Conservation (phyloP, 2,888 invertebrate species). For the Heteropelma amictum region DNA sequence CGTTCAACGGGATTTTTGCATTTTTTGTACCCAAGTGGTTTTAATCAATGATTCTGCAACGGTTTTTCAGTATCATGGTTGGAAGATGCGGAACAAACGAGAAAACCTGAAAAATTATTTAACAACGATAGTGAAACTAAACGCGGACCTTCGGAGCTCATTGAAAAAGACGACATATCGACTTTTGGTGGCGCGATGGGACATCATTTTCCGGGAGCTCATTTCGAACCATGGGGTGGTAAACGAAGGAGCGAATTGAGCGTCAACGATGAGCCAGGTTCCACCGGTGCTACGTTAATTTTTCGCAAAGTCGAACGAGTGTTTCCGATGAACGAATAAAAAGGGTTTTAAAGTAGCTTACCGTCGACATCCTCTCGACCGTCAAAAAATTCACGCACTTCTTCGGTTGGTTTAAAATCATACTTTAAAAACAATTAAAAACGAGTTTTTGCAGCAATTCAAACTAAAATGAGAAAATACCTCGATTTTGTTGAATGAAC, state of each 20-base stretch:
- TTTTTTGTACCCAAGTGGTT: neutral
- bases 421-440: no score
- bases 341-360: neutral
- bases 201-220: slow-evolving; percentile 25
- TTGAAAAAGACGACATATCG: slow-evolving; percentile 8
- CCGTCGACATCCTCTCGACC: no score
- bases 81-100: neutral
- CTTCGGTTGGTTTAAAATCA: no score
- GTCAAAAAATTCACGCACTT: no score
- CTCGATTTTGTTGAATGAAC: no score
- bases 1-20: neutral
- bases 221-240: slow-evolving; percentile 53
- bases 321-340: slow-evolving; percentile 17
- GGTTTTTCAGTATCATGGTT: neutral
- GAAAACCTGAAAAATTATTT: neutral
- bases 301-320: slow-evolving; percentile 30
- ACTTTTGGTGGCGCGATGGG: slow-evolving; percentile 34
- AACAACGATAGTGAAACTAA: slow-evolving; percentile 18
- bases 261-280: neutral
- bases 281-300: slow-evolving; percentile 17
- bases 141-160: slow-evolving; percentile 22
- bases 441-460: no score
- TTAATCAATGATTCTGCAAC: neutral
- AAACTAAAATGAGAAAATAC: no score
- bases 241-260: slow-evolving; percentile 25